These are phyloP conservation scores for Pristionchus pacificus DNA, from an alignment of 1,140 invertebrate genomes.

Conservation along the genomic window DNA sequence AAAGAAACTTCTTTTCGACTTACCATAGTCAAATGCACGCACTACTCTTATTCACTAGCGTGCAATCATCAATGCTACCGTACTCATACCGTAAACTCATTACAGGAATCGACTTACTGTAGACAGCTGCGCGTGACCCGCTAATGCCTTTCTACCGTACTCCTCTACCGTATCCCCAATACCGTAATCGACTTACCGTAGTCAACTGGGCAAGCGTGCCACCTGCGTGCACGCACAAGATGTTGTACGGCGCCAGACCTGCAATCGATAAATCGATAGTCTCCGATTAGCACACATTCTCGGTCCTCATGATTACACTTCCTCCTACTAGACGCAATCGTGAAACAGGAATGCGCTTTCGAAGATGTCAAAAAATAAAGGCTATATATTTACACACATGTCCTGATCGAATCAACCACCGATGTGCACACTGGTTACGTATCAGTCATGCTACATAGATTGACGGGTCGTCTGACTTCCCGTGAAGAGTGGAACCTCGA, in stretches of 20 bases:
- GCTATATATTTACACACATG: background rate
- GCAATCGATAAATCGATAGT: constrained; percentile 29
- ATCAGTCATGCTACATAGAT: background rate
- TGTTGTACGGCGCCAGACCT: constrained; percentile 67
- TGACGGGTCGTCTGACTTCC: background rate
- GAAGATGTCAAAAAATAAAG: background rate
- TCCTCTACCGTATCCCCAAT: too few relatives aligned
- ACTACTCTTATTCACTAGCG: too few relatives aligned
- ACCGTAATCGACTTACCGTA: constrained; percentile 51
- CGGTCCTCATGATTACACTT: background rate
- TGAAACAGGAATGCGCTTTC: background rate
- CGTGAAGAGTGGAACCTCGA: background rate
- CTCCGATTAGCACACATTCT: background rate
- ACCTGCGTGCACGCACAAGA: constrained; percentile 65
- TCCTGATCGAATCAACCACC: background rate
- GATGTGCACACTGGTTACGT: background rate
- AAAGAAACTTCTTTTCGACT: too few relatives aligned
- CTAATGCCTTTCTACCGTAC: too few relatives aligned
- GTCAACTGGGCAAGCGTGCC: constrained; percentile 61
- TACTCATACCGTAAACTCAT: too few relatives aligned
- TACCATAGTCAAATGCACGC: too few relatives aligned
- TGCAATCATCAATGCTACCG: too few relatives aligned
- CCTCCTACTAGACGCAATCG: background rate
- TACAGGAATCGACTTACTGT: too few relatives aligned
- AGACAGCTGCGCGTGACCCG: too few relatives aligned